phyloP scores from a whole-genome alignment of 2,888 invertebrate genomes.

The Branchellion lobata region DNA sequence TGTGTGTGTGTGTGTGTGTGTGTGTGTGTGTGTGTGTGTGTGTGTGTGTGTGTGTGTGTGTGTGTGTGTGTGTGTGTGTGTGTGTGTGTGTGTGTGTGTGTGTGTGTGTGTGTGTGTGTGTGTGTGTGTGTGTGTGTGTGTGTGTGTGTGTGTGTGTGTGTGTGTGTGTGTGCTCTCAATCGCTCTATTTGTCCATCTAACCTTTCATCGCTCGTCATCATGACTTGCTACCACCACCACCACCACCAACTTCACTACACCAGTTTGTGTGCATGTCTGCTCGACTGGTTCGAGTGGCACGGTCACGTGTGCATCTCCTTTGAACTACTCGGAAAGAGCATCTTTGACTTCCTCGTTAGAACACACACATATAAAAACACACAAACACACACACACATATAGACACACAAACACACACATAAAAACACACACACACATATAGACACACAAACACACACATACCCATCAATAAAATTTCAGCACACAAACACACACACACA shows the following conservation, averaged over 20 bases:
- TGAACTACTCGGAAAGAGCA: conserved; percentile 62
- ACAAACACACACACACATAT: too few relatives aligned
- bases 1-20: too few relatives aligned
- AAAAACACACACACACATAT: too few relatives aligned
- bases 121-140: not conserved
- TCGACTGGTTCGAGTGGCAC: conserved; percentile 63
- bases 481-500: too few relatives aligned
- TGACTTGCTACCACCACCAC: not conserved
- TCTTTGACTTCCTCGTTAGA: conserved; percentile 64
- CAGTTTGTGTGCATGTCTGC: conserved; percentile 64
- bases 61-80: too few relatives aligned
- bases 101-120: too few relatives aligned
- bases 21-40: not conserved
- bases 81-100: too few relatives aligned
- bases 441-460: too few relatives aligned
- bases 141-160: not conserved
- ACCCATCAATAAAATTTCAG: too few relatives aligned
- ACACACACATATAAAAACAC: too few relatives aligned
- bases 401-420: too few relatives aligned
- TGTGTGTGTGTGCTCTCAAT: not conserved
- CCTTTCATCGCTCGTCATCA: not conserved
- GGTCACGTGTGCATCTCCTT: conserved; percentile 63
- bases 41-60: not conserved
- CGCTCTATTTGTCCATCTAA: not conserved
- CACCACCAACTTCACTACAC: not conserved